Conservation (phyloP, 2,888 invertebrate genomes). For the Hybos culiciformis region DNA sequence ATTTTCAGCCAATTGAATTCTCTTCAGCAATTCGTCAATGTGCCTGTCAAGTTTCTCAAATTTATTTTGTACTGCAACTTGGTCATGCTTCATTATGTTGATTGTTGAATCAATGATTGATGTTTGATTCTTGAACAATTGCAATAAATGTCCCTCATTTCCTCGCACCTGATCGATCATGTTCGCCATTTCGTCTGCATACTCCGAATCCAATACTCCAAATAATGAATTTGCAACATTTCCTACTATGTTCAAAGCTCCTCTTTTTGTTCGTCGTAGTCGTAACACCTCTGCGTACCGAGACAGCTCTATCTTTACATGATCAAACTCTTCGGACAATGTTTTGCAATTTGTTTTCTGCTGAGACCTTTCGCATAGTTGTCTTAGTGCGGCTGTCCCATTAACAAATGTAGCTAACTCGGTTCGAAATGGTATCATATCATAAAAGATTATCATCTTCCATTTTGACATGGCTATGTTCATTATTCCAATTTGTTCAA, state of each 20-base stretch:
- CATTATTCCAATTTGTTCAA: constrained; percentile 9
- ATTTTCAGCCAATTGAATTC: too few relatives aligned
- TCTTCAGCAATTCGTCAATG: too few relatives aligned
- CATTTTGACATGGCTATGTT: constrained; percentile 8
- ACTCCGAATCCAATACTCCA: constrained; percentile 11
- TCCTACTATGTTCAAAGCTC: too few relatives aligned
- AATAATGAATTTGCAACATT: constrained; percentile 11
- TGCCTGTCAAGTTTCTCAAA: too few relatives aligned
- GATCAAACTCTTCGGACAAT: neutral
- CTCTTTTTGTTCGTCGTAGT: neutral
- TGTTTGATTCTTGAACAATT: constrained; percentile 10
- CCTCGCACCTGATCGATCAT: constrained; percentile 9
- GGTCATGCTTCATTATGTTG: constrained; percentile 4
- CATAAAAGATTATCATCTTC: constrained; percentile 10
- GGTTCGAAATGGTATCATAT: constrained; percentile 4
- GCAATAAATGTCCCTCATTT: constrained; percentile 8
- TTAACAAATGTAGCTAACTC: constrained; percentile 7
- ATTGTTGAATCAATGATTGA: constrained; percentile 13
- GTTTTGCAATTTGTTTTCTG: neutral
- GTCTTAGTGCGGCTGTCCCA: constrained; percentile 3
- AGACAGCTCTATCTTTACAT: neutral
- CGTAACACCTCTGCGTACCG: neutral
- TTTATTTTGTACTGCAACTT: too few relatives aligned
- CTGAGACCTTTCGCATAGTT: neutral
- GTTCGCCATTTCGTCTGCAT: constrained; percentile 11